These are phyloP conservation scores for Corythaixoides concolor DNA, from an alignment of 2,113 vertebrate genomes.

Conservation along the genomic window DNA sequence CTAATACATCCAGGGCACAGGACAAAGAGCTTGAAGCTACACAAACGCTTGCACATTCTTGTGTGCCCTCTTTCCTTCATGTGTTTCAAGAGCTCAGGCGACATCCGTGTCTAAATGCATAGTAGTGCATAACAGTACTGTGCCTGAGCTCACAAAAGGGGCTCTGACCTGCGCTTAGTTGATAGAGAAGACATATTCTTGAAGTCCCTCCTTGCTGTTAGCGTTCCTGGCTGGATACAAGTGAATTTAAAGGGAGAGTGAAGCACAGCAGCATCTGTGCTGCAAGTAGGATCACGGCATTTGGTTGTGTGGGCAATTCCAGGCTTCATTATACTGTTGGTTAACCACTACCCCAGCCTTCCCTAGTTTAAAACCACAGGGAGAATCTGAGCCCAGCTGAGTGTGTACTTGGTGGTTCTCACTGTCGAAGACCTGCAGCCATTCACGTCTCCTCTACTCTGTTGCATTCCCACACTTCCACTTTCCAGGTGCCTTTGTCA, in stretches of 20 bases:
- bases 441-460: not conserved
- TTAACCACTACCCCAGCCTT: not conserved
- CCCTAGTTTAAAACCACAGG: not conserved
- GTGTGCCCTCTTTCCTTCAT: not conserved
- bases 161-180: not conserved
- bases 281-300: not conserved
- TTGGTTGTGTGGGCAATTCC: not conserved
- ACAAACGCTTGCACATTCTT: not conserved
- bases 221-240: not conserved
- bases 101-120: not conserved
- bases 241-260: not conserved
- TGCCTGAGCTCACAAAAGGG: not conserved
- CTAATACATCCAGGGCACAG: not conserved
- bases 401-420: not conserved
- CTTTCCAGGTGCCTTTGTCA: not conserved
- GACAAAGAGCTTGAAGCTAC: not conserved
- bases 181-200: not conserved
- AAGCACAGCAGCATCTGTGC: not conserved
- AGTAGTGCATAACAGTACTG: not conserved
- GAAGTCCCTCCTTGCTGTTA: not conserved
- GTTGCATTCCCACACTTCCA: fast-evolving
- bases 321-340: not conserved
- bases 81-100: not conserved
- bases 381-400: not conserved
- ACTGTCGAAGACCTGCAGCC: not conserved